Percentiles rank a stretch among this genome's conserved stretches.
Evolutionary conservation across 2,888 invertebrate genomes (phyloP).

Genomic region (Tetranychus piercei): DNA sequence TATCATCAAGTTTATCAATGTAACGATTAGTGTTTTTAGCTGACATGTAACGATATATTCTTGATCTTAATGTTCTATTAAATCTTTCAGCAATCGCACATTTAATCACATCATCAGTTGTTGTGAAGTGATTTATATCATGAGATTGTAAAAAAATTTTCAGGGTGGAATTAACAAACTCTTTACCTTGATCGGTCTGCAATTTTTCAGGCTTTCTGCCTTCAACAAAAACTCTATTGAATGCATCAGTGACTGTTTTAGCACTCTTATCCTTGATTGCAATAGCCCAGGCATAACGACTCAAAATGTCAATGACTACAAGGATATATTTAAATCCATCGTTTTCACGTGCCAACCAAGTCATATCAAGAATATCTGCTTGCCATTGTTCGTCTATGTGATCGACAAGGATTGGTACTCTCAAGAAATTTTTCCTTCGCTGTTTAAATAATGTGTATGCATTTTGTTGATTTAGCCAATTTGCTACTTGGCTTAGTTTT

Average conservation of each 20-base stretch:
- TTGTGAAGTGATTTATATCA: conserved; percentile 23
- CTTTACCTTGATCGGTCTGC: conserved; percentile 24
- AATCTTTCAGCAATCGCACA: conserved; percentile 29
- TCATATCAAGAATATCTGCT: conserved; percentile 24
- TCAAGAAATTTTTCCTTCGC: background rate
- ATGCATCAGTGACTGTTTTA: conserved; percentile 11
- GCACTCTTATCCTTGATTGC: conserved; percentile 25
- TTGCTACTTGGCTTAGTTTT: background rate
- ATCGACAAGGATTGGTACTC: conserved; percentile 17
- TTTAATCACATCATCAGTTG: conserved; percentile 28
- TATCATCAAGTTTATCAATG: background rate
- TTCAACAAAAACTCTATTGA: background rate
- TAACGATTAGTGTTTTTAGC: conserved; percentile 23
- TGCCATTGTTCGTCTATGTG: conserved; percentile 26
- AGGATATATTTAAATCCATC: conserved; percentile 25
- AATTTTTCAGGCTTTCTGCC: background rate
- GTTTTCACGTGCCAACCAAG: conserved; percentile 20
- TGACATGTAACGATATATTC: conserved; percentile 28
- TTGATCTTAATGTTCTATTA: conserved; percentile 28
- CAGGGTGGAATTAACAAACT: conserved; percentile 24
- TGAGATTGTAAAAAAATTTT: background rate
- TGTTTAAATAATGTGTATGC: background rate
- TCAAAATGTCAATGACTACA: conserved; percentile 26
- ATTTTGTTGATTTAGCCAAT: background rate
- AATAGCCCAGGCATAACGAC: conserved; percentile 25